These are phyloP conservation scores for Tetragonula clypearis DNA, from an alignment of 1,140 invertebrate species.

Conservation along the genomic window DNA sequence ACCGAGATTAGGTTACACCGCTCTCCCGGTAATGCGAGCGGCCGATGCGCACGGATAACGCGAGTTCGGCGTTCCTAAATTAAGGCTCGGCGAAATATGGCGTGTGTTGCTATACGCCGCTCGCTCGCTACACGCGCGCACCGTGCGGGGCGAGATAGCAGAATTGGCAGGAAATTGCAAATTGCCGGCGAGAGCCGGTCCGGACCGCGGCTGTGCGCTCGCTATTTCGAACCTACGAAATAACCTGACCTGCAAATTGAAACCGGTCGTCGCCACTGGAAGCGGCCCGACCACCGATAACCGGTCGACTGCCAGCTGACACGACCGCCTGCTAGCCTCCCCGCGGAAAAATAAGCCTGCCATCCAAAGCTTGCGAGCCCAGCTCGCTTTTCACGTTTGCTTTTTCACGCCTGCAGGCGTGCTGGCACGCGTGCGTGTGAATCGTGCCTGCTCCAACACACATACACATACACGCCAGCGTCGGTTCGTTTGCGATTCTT, in stretches of 20 bases:
- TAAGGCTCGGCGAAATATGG: slow-evolving; percentile 63
- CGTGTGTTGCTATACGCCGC: slow-evolving; percentile 52
- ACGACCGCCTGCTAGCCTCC: slow-evolving; percentile 33
- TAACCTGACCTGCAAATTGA: slow-evolving; percentile 75
- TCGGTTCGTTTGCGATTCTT: background rate
- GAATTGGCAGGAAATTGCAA: slow-evolving; percentile 79
- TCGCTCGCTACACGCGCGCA: slow-evolving; percentile 33
- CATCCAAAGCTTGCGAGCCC: background rate
- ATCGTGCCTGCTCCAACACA: too few relatives aligned
- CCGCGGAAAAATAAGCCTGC: slow-evolving; percentile 45
- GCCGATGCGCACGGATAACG: slow-evolving; percentile 20
- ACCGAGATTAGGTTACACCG: slow-evolving; percentile 55
- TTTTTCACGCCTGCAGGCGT: background rate
- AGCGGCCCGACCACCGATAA: slow-evolving; percentile 56
- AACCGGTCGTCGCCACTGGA: slow-evolving; percentile 65
- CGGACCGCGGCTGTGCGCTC: slow-evolving; percentile 58
- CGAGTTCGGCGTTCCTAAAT: slow-evolving; percentile 47
- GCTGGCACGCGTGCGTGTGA: background rate
- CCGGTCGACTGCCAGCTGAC: slow-evolving; percentile 54
- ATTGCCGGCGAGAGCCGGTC: slow-evolving; percentile 70
- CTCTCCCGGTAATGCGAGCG: slow-evolving; percentile 38
- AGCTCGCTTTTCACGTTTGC: background rate
- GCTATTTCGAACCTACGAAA: slow-evolving; percentile 68
- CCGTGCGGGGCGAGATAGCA: slow-evolving; percentile 54
- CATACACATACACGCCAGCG: background rate